Evolutionary conservation across 53 echinoderm and acorn worm species (phyloP).

Genomic region (Stichopus horrens): DNA sequence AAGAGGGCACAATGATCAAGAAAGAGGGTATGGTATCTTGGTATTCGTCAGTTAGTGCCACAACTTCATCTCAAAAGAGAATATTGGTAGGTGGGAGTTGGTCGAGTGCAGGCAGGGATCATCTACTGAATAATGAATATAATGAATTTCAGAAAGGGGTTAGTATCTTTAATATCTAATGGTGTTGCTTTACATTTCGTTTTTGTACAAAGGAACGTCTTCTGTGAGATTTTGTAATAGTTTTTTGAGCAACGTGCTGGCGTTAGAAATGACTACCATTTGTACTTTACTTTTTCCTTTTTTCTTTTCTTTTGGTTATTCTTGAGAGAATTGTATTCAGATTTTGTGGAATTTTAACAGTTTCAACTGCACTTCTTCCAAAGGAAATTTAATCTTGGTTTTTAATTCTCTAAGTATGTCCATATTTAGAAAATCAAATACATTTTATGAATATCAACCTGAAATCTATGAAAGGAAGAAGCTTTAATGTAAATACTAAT

Average conservation of each 20-base stretch:
- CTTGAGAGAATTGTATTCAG: constrained; percentile 43
- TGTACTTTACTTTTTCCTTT: constrained; percentile 1
- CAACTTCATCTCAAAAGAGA: too few species aligned
- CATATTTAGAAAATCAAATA: constrained; percentile 42
- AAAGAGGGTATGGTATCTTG: too few species aligned
- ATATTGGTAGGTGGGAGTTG: too few species aligned
- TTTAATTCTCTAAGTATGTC: constrained; percentile 45
- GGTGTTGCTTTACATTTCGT: constrained; percentile 5
- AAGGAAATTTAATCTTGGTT: constrained; percentile 30
- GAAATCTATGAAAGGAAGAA: constrained; percentile 42
- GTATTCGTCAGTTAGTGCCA: too few species aligned
- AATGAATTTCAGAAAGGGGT: too few species aligned
- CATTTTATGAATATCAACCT: constrained; percentile 44
- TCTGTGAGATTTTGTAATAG: constrained; percentile 17
- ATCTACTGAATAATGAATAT: too few species aligned
- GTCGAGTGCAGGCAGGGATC: too few species aligned
- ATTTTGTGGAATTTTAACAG: constrained; percentile 32
- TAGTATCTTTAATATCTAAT: not conserved
- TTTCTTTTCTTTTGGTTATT: constrained; percentile 32
- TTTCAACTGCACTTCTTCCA: constrained; percentile 40
- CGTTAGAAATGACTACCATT: constrained; percentile 26
- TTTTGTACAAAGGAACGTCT: constrained; percentile 12
- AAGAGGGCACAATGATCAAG: too few species aligned
- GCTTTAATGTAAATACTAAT: constrained; percentile 49
- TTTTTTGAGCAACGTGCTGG: constrained; percentile 34